Evolutionary conservation across 2,888 invertebrate species (phyloP), one percentile per base, ranked within the genome.

Genomic region (Drosophila suboccidentalis): DNA sequence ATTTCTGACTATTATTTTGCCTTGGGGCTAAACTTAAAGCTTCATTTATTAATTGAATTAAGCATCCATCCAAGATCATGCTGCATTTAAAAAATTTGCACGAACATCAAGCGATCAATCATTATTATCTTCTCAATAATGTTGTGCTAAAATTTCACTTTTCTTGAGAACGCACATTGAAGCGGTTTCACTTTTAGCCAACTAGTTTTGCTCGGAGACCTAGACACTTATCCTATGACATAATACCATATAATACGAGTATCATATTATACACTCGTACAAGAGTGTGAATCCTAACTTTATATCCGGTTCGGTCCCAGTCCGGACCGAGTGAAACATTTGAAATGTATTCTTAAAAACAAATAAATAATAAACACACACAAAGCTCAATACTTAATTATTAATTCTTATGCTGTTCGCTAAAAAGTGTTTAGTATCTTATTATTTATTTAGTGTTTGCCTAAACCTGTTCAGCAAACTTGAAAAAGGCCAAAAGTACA

Each of bases 81-180:
- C 73, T 87, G 83, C 83, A 84, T 89, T 87, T 80, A 81, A 61
- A 22, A 65, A 87, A 89, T 84, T 87, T 78, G 68, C 78, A 73
- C 78, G 61, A 68, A 61, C 6, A 8, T 36, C 64, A 43, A 49
- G 58, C 65, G 78, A 84, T 84, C 79, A 77, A 84, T 84, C 89
- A 84, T 82, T 81, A 87, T 84, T 73, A 89, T 53, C 51, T 44
- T 29, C 29, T 49, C 26, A 46, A 39, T 59, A 22, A 46, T 46
- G 36, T 43, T 65, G 39, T 65, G n/a, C 43, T 53, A 46, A 61
- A 82, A 80, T 81, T 81, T 81, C 81, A 83, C 81, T 81, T 80
- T 82, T 70, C 41, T 53, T 46, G 22, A 59, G 74, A 65, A 73
- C 74, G 47, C 63, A 57, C 60, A 58, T 69, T 61, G 66, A 68